Evolutionary conservation across 1,140 invertebrate species (phyloP), one percentile per base, ranked within the genome.

Genomic region (Mamestra configurata): DNA sequence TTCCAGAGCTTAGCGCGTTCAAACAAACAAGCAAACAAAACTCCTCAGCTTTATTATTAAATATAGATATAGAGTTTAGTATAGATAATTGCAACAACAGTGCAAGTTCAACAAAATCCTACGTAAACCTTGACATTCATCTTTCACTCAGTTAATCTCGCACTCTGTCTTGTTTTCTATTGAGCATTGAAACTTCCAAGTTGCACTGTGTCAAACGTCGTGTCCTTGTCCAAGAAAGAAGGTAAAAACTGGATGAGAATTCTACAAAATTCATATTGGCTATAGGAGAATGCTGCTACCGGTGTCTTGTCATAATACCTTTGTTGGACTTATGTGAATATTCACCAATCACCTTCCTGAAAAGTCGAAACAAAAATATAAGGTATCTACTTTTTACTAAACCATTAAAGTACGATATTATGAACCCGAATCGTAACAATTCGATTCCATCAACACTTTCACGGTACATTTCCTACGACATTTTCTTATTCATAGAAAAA

Each of bases 401-500:
- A 40, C 10, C 43, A 46, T 46, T 46, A 11, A 0, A 49, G 13
- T n/a, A 49, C 4, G 1, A 49, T 6, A 35, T 35, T 64, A 64
- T 11, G 15, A 0, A 20, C n/a, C 7, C n/a, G n/a, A 10, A 40
- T 22, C 10, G 35, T 11, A 40, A 64, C 6, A 18, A 64, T 5
- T 27, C 11, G 27, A 22, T 13, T 11, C 20, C 35, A 37, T 40
- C 10, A 66, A 40, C 18, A 20, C 35, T 24, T 57, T 57, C 24
- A 66, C 27, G 35, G 61, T 20, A 59, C 24, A 66, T 40, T 22
- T 11, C 4, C 35, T 4, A 13, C 22, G 37, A 61, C 43, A 55
- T 77, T 66, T 68, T 68, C 37, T 18, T 77, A 66, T 68, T 77
- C 18, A 22, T 46, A 46, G 24, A 64, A 37, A 61, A 77, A 68